Conservation (phyloP, 2,888 invertebrate species). For the Dasysyrphus tricinctus region DNA sequence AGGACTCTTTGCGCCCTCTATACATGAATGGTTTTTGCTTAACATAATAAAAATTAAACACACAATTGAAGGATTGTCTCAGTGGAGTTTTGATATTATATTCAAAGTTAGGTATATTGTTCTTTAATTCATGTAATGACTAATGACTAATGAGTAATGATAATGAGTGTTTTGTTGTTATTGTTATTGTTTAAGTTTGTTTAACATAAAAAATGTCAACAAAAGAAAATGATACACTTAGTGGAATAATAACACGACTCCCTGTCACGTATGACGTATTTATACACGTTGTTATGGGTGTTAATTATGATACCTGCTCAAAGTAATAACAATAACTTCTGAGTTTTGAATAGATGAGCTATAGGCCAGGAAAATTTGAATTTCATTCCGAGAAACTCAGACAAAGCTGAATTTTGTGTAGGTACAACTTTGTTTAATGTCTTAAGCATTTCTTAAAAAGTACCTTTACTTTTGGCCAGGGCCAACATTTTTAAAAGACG, state of each 20-base stretch:
- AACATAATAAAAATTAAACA: constrained; percentile 45
- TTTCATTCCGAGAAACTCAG: too few species aligned
- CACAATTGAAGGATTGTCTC: constrained; percentile 53
- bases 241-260: neutral
- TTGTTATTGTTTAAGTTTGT: constrained; percentile 5
- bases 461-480: too few species aligned
- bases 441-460: too few species aligned
- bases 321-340: too few species aligned
- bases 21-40: constrained; percentile 25
- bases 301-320: too few species aligned
- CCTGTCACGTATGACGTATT: neutral
- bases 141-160: neutral
- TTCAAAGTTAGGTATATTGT: neutral
- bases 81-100: constrained; percentile 31
- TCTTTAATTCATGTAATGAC: constrained; percentile 16
- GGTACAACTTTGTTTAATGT: too few species aligned
- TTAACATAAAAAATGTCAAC: neutral
- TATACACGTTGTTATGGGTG: too few species aligned
- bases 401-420: too few species aligned
- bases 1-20: constrained; percentile 27
- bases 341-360: too few species aligned
- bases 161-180: neutral
- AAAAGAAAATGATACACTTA: constrained; percentile 14
- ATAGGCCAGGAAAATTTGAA: too few species aligned
- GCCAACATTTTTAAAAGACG: too few species aligned